Conservation (phyloP, 1,140 invertebrate species). For the Metaphire vulgaris region DNA sequence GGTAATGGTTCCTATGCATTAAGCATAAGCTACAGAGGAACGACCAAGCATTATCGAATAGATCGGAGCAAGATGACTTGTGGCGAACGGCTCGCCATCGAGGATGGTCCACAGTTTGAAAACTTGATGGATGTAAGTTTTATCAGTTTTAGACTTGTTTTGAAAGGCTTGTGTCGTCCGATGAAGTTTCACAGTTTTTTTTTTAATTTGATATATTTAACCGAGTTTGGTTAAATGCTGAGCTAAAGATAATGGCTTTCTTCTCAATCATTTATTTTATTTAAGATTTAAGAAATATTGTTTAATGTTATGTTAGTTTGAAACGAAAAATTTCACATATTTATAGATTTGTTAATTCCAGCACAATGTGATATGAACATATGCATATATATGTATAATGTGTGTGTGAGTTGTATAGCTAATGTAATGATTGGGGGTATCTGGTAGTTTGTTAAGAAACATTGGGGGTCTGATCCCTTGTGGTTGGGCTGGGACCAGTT, state of each 20-base stretch:
- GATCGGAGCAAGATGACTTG: conserved; percentile 40
- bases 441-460: too few relatives aligned
- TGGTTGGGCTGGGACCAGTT: too few relatives aligned
- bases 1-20: conserved; percentile 49
- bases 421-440: too few relatives aligned
- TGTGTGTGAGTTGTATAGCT: too few relatives aligned
- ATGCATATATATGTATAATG: too few relatives aligned
- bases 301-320: neutral
- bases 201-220: neutral
- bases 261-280: neutral
- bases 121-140: conserved; percentile 53
- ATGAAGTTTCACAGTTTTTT: neutral
- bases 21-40: conserved; percentile 48
- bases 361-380: too few relatives aligned
- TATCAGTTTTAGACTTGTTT: neutral
- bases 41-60: conserved; percentile 54
- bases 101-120: conserved; percentile 54
- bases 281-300: neutral
- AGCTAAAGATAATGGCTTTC: neutral
- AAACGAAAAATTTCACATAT: too few relatives aligned
- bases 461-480: too few relatives aligned
- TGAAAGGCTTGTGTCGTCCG: neutral
- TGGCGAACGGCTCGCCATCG: conserved; percentile 48
- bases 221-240: neutral
- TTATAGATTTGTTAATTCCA: too few relatives aligned